Evolutionary conservation across 2,113 vertebrate genomes (phyloP).

Genomic region (Myodes glareolus): DNA sequence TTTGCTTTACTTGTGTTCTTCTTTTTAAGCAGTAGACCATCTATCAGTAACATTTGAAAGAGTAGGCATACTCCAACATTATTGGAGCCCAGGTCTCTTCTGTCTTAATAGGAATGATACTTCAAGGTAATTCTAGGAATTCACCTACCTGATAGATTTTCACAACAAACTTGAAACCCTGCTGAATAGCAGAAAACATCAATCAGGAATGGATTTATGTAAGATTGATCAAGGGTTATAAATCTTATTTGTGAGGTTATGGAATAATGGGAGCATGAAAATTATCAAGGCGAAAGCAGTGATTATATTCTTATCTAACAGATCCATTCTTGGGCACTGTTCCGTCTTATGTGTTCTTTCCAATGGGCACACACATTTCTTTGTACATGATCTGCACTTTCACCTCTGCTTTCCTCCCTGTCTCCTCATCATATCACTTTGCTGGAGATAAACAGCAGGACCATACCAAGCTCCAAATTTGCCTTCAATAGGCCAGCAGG

Average conservation of each 20-base stretch:
- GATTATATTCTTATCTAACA: background rate
- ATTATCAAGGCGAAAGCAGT: background rate
- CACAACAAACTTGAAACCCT: slow-evolving; percentile 42
- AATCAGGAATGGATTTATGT: background rate
- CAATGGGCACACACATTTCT: slow-evolving; percentile 13
- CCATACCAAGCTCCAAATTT: background rate
- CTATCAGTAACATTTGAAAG: background rate
- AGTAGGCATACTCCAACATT: background rate
- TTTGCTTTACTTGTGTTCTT: background rate
- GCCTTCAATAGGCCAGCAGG: accelerated
- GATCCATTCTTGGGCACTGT: background rate
- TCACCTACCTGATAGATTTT: background rate
- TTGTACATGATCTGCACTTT: background rate
- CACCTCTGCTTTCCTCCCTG: background rate
- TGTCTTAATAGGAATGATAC: background rate
- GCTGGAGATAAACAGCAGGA: background rate
- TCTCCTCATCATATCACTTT: background rate
- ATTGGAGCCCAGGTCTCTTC: background rate
- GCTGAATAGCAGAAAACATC: background rate
- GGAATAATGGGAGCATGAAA: background rate
- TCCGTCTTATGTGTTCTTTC: background rate
- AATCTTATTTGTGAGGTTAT: slow-evolving; percentile 9
- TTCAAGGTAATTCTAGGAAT: slow-evolving; percentile 24
- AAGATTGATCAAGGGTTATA: background rate
- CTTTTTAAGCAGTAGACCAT: background rate